These are phyloP conservation scores for Odobenus rosmarus DNA, from an alignment of 2,113 vertebrate genomes.

Conservation along the genomic window DNA sequence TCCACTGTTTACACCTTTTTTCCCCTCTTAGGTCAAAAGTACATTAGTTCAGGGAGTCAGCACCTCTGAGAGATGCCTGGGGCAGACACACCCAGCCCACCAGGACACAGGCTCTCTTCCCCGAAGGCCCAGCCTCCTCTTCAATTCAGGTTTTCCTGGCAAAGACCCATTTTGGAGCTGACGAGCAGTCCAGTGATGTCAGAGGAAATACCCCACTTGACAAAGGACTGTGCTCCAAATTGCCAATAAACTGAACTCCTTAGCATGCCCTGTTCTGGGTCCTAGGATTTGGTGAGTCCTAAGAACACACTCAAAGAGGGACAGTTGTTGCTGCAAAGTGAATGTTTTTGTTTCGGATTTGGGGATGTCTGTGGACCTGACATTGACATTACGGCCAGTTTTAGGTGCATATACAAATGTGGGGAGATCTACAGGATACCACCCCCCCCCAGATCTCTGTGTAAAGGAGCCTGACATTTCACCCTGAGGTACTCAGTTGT, in stretches of 20 bases:
- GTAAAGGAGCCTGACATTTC: neutral
- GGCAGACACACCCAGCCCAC: slow-evolving; percentile 60
- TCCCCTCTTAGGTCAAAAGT: slow-evolving; percentile 59
- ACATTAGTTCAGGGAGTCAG: slow-evolving; percentile 32
- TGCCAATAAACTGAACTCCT: neutral
- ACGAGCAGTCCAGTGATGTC: slow-evolving; percentile 63
- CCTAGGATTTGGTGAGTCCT: neutral
- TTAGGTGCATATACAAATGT: neutral
- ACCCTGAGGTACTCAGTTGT: neutral
- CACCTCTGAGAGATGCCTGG: neutral
- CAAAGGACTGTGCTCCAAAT: neutral
- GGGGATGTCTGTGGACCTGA: neutral
- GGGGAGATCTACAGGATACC: neutral
- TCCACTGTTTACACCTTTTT: neutral
- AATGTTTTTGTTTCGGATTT: slow-evolving; percentile 9
- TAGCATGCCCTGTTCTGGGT: neutral
- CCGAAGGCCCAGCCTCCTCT: slow-evolving; percentile 75
- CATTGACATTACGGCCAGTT: neutral
- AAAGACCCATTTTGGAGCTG: slow-evolving; percentile 64
- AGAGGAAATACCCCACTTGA: slow-evolving; percentile 60
- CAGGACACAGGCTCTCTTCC: slow-evolving; percentile 63
- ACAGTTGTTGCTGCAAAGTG: neutral
- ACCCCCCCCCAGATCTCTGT: neutral
- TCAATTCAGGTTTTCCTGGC: slow-evolving; percentile 84
- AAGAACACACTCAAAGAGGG: neutral